Percentiles rank a stretch among this genome's conserved stretches.
These are phyloP conservation scores for Himalopsyche japonica DNA, from an alignment of 2,888 invertebrate genomes.

Conservation along the genomic window DNA sequence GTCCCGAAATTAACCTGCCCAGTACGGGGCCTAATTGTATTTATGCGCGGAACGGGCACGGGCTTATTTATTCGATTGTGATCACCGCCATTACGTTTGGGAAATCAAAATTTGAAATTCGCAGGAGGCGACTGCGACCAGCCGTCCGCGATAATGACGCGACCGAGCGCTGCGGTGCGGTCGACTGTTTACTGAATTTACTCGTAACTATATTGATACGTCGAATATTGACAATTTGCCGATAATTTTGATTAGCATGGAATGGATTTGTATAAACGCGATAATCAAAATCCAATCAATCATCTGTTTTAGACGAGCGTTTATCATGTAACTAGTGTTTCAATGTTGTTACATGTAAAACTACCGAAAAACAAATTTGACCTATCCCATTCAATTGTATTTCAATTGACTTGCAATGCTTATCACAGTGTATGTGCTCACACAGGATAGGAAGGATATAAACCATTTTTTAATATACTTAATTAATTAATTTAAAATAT, in stretches of 20 bases:
- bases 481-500: no score
- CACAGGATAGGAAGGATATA: no score
- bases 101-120: conserved; percentile 29
- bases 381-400: no score
- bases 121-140: background rate
- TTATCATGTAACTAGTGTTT: background rate
- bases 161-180: background rate
- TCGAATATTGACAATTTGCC: background rate
- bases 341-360: no score
- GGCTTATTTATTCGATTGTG: conserved; percentile 28
- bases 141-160: background rate
- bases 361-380: no score
- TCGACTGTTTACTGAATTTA: background rate
- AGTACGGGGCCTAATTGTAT: conserved; percentile 12
- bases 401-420: no score
- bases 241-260: background rate
- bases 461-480: no score
- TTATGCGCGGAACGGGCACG: background rate
- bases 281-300: background rate
- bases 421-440: no score
- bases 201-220: background rate
- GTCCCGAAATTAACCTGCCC: conserved; percentile 8
- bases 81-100: conserved; percentile 28
- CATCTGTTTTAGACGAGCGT: background rate
- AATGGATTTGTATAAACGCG: background rate